phyloP scores from a whole-genome alignment of 2,113 vertebrate species.

The Felis catus region DNA sequence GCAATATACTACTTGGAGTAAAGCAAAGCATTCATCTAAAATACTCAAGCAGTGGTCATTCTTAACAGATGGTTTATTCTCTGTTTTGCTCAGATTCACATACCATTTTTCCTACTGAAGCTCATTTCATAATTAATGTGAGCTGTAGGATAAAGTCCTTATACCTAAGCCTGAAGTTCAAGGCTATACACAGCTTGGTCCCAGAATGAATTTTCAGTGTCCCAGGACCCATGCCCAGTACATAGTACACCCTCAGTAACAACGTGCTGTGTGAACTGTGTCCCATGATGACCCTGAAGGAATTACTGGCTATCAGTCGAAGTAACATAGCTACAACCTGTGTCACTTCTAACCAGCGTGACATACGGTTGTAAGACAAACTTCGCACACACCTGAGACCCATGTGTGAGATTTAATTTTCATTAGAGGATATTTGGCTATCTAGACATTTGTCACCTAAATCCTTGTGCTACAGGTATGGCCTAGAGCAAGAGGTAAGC shows the following conservation, averaged over 20 bases:
- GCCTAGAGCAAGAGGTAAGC: background rate
- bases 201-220: background rate
- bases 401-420: background rate
- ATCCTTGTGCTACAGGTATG: background rate
- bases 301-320: background rate
- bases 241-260: background rate
- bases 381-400: background rate
- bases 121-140: background rate
- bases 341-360: fast-evolving
- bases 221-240: background rate
- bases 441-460: background rate
- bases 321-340: background rate
- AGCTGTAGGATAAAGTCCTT: background rate
- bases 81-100: background rate
- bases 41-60: background rate
- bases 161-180: background rate
- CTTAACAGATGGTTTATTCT: background rate
- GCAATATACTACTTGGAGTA: background rate
- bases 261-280: background rate
- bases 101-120: background rate
- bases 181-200: background rate
- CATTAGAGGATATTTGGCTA: background rate
- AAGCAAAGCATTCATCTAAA: background rate
- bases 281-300: background rate
- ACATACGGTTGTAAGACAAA: background rate